Evolutionary conservation across 2,888 invertebrate genomes (phyloP).

Genomic region (Encarsia formosa): DNA sequence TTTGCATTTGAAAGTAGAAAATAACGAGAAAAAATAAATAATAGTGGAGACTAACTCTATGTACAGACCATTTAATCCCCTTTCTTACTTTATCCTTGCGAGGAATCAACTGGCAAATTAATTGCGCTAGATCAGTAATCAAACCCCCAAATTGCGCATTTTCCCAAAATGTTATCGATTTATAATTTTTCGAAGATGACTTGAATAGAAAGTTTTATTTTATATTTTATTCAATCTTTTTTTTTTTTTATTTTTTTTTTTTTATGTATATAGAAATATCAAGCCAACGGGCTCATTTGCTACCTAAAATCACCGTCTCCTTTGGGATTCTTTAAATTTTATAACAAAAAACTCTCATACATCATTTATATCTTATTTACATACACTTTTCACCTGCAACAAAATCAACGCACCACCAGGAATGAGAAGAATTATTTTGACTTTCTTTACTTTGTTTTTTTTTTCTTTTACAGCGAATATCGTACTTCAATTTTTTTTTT

Average conservation of each 20-base stretch:
- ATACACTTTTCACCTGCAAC: conserved; percentile 6
- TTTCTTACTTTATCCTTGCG: conserved; percentile 17
- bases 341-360: conserved; percentile 8
- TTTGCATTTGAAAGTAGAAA: conserved; percentile 25
- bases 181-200: too few relatives aligned
- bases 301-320: conserved; percentile 5
- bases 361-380: conserved; percentile 13
- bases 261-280: too few relatives aligned
- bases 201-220: too few relatives aligned
- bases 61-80: conserved; percentile 35
- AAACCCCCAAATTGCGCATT: too few relatives aligned
- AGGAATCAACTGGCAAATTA: conserved; percentile 15
- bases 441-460: not conserved
- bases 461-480: not conserved
- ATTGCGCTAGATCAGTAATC: too few relatives aligned
- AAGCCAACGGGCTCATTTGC: conserved; percentile 8
- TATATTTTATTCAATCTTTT: too few relatives aligned
- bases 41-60: conserved; percentile 38
- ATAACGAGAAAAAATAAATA: conserved; percentile 40
- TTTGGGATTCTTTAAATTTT: not conserved
- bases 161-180: too few relatives aligned
- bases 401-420: conserved; percentile 5
- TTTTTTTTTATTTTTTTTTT: too few relatives aligned
- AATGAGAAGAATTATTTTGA: too few relatives aligned
- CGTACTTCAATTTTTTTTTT: not conserved